Base-by-base conservation (phyloP, 1,140 invertebrate genomes). In the Akabosia matsudoensis region DNA sequence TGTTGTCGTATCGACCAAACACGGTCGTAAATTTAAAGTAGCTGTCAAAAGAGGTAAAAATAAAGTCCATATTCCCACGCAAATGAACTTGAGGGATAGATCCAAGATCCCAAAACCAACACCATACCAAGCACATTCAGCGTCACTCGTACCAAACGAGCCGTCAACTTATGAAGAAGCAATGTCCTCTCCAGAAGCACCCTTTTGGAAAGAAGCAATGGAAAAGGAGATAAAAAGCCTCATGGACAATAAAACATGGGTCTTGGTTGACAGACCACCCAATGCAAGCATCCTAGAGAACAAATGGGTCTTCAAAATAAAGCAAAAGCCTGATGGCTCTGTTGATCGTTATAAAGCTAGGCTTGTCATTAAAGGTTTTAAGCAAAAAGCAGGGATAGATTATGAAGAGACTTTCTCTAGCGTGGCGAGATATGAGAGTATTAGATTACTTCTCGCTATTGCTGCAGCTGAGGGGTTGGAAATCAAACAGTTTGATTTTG, bases 171-270 rank as follows among this genome's bases (percentile, higher is more conserved):
- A 80, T 16, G 37, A 82, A 33, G 83, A 86, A 77, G 83, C 85
- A 61, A 52, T 85, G 31, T 73, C 64, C 61, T 67, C 45, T 73
- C 22, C 33, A 64, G 83, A 85, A 34, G 10, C 33, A 28, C 16
- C 80, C 10, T 22, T 79, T 24, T 86, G 86, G 85, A 78, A 81
- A 75, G 70, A 76, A 67, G 85, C 85, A 16, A 85, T 85, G 73
- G 33, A 82, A 10, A 82, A 82, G 33, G 84, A 86, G 82, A 80
- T 85, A 16, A 33, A 82, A 7, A 74, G 82, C n/a, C 79, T 83
- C n/a, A 70, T 79, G 13, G 82, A 84, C 76, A 84, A 86, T 80
- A 70, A 83, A 7, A 83, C 82, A 16, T 86, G 82, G 82, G 75
- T 80, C 10, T 1, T 85, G 1, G 81, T 83, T 0, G 72, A 83